Conservation (phyloP, 2,797 vertebrate species). For the Falco berigora region DNA sequence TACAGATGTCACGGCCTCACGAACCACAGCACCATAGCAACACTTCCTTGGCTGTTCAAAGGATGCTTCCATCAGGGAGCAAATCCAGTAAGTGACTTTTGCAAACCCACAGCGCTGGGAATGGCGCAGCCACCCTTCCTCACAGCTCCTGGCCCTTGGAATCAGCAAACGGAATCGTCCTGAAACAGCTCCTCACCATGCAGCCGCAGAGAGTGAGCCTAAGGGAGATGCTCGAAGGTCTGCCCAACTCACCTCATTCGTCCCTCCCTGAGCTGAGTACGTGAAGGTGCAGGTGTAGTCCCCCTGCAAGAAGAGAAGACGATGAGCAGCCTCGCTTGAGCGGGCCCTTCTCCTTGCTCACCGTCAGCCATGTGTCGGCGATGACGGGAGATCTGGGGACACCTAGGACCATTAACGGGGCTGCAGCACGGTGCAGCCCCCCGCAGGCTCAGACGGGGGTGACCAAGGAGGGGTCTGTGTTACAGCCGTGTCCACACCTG, state of each 20-base stretch:
- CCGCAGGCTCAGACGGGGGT: fast-evolving
- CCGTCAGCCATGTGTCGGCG: not conserved
- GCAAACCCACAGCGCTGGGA: fast-evolving
- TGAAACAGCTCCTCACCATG: not conserved
- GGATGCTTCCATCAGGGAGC: not conserved
- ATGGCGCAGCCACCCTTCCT: too few species aligned
- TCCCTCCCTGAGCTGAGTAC: constrained; percentile 94
- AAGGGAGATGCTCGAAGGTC: fast-evolving
- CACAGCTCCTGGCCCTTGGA: not conserved
- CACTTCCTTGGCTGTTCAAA: not conserved
- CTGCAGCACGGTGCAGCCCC: not conserved
- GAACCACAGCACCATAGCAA: not conserved
- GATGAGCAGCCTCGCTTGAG: fast-evolving
- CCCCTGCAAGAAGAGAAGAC: constrained; percentile 63
- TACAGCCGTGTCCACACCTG: too few species aligned
- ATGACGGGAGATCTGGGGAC: fast-evolving
- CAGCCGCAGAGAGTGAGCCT: fast-evolving
- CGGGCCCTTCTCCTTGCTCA: not conserved
- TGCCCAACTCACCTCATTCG: constrained; percentile 85
- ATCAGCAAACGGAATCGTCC: not conserved
- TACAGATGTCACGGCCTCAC: not conserved
- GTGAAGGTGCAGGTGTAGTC: constrained; percentile 86
- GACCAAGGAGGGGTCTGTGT: not conserved
- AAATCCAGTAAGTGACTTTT: not conserved
- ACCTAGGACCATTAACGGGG: fast-evolving